Base-by-base conservation (phyloP, 2,888 invertebrate genomes). In the Amphipoea oculea region DNA sequence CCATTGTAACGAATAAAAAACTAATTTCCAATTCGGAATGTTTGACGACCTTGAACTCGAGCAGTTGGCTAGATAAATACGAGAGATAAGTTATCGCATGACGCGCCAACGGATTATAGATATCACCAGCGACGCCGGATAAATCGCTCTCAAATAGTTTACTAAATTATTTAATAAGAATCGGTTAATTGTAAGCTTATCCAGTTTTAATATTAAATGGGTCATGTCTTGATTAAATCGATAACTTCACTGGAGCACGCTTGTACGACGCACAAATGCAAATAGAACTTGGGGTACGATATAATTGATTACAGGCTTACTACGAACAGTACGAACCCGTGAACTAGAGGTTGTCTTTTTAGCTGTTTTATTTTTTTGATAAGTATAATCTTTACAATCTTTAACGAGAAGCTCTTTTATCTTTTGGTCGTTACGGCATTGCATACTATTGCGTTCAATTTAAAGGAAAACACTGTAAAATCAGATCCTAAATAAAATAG, bases 61-160 rank as follows among this genome's bases (percentile, higher is more conserved):
- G 78, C 70, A 78, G 72, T 85, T 82, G 79, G 82, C 79, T 82
- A 79, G 82, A 81, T 88, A 86, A 80, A 85, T 80, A 82, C 68
- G 79, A 83, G 88, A 89, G 88, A 89, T 84, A 89, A 78, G 74
- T 73, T 88, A 88, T 89, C 89, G 83, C 76, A 73, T 84, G 89
- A 88, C 89, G 89, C 81, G 75, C 66, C 77, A 73, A 85, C 81
- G 73, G 80, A 84, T 86, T 82, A 84, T 74, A 78, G 82, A 76
- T 89, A 89, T 65, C 78, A 80, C 76, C 23, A 60, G 68, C 60
- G 69, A 65, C 70, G 78, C 73, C 70, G 60, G 78, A 62, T 73
- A 66, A 71, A 78, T 66, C 20, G 75, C 79, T 73, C 70, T 68
- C 57, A 54, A 79, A 76, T 45, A 60, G n/a, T 78, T 78, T n/a